Conservation (phyloP, 30 jellyfish, hydroid and myxozoan genomes). For the Mastigias papua region DNA sequence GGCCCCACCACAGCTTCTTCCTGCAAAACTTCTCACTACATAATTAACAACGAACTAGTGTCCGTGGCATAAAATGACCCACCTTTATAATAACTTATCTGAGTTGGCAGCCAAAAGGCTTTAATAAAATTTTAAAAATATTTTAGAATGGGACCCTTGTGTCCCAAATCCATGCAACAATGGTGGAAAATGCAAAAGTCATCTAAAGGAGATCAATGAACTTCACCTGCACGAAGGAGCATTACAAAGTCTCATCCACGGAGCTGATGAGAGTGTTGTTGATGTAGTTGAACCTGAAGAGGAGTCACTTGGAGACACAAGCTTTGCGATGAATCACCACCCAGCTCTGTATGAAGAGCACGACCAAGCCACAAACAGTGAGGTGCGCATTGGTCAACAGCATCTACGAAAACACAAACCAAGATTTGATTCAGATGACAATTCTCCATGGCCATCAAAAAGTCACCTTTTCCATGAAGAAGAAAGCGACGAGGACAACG, state of each 20-base stretch:
- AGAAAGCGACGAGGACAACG: slow-evolving; percentile 8
- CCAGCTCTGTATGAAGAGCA: slow-evolving; percentile 69
- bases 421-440: slow-evolving; percentile 11
- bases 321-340: slow-evolving; percentile 38
- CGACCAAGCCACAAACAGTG: slow-evolving; percentile 64
- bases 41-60: too few species aligned
- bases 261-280: slow-evolving; percentile 86
- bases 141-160: slow-evolving; percentile 85
- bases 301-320: slow-evolving; percentile 40
- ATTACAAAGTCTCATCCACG: slow-evolving; percentile 57
- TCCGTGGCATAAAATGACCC: too few species aligned
- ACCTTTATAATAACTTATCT: too few species aligned
- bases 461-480: slow-evolving; percentile 13
- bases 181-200: slow-evolving; percentile 91
- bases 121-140: too few species aligned
- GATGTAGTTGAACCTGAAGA: slow-evolving; percentile 89
- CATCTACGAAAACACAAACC: slow-evolving; percentile 28
- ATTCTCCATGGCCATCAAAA: slow-evolving; percentile 6
- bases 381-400: background rate
- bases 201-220: slow-evolving; percentile 66
- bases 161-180: slow-evolving; percentile 91
- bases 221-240: slow-evolving; percentile 80
- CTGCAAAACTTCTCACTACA: too few species aligned
- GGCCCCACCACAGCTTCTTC: too few species aligned
- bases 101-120: too few species aligned